Base-by-base conservation (phyloP, 2,113 vertebrate genomes). In the Hirundichthys speculiger region DNA sequence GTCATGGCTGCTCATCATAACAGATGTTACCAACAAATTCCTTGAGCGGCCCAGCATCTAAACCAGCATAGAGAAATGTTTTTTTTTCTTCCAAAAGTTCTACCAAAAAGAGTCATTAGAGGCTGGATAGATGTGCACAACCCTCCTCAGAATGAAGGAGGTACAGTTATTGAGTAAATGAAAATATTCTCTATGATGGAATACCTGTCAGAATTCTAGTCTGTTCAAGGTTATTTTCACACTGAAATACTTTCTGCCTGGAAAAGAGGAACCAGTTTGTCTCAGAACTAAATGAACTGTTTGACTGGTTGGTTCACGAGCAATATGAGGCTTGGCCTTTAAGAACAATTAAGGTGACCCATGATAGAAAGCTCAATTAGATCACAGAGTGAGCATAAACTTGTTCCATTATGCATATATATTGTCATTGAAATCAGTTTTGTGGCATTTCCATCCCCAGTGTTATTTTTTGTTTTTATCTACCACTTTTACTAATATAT, bases 251-350 rank as follows among this genome's bases (percentile, higher is more conserved):
- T 22, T 4, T 13, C 27, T 49, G 24, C 30, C 51, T 48, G 42
- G n/a, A 63, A 66, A 60, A 24, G 3, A 30, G 25, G n/a, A 45
- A 34, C 43, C n/a, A 9, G 53, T 58, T 21, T 13, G 45, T 45
- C 13, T 21, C 27, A 47, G 41, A 54, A 30, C 42, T n/a, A 19
- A 21, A 13, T 25, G 21, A 13, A 47, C 21, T 47, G 16, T 38
- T 46, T 46, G 5, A 46, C 15, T 2, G 41, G 55, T 27, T 58
- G 30, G 6, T 6, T 6, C 22, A 13, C 16, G 3, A 1, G 4
- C 55, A 2, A 12, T 11, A 8, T 48, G 38, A 21, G 19, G 18
- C 20, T 5, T 25, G 2, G n/a, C 18, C 24, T 30, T 46, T 19
- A 34, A 59, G n/a, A 24, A 30, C 34, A 58, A 58, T 5, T 3